Evolutionary conservation across 2,797 vertebrate genomes (phyloP).

Genomic region (Ispidina lecontei): DNA sequence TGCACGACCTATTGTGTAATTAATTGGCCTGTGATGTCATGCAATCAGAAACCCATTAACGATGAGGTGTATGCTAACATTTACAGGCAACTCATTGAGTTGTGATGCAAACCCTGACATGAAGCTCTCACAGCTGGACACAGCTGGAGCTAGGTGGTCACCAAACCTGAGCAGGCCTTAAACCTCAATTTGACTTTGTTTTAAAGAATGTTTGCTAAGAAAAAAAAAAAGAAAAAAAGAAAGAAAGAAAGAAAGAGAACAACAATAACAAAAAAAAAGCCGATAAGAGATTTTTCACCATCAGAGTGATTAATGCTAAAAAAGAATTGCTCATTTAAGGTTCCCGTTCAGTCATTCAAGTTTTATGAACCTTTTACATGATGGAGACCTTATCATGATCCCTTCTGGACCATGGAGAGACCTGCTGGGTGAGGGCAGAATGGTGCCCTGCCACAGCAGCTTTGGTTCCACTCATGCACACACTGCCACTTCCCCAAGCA

Average conservation of each 20-base stretch:
- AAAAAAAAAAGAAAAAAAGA: background rate
- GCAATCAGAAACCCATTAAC: background rate
- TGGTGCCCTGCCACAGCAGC: accelerated
- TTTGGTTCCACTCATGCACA: accelerated
- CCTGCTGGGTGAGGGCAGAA: accelerated
- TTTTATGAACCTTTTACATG: background rate
- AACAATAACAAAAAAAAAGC: too few relatives aligned
- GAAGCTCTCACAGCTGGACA: background rate
- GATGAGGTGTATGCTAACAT: background rate
- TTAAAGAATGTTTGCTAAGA: background rate
- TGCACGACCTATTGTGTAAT: background rate
- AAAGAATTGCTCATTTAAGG: background rate
- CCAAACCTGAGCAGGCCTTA: background rate
- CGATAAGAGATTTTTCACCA: background rate
- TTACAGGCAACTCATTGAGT: background rate
- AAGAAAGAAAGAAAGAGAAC: too few relatives aligned
- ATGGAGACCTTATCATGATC: background rate
- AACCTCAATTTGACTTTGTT: background rate
- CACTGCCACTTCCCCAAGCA: accelerated
- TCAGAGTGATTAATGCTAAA: background rate
- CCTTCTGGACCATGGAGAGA: background rate
- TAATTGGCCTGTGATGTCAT: accelerated
- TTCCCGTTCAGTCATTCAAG: background rate
- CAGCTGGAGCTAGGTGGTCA: background rate
- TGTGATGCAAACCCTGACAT: accelerated